Evolutionary conservation across 1,140 invertebrate species (phyloP).

Genomic region (Helicoverpa armigera): DNA sequence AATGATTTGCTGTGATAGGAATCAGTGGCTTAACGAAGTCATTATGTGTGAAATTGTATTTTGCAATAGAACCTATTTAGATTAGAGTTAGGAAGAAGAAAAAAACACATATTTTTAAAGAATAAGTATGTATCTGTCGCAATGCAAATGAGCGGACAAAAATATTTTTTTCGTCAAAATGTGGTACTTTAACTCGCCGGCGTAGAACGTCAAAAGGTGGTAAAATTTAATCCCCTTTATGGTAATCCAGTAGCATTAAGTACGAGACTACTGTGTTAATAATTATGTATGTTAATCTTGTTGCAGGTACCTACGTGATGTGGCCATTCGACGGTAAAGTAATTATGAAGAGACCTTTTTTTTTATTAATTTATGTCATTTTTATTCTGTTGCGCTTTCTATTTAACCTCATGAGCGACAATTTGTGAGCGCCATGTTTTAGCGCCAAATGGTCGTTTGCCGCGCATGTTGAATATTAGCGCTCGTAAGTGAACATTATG

Average conservation of each 20-base stretch:
- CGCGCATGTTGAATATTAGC: background rate
- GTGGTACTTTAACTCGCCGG: background rate
- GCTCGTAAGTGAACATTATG: too few species aligned
- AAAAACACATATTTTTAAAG: too few species aligned
- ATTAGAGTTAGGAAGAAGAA: too few species aligned
- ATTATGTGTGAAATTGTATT: too few species aligned
- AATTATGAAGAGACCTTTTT: conserved; percentile 39
- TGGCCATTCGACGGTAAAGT: conserved; percentile 39
- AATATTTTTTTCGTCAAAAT: background rate
- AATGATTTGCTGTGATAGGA: background rate
- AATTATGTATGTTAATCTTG: conserved; percentile 52
- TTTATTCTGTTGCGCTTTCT: background rate
- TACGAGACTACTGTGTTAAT: conserved; percentile 14
- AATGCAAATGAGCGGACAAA: background rate
- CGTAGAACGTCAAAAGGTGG: conserved; percentile 11
- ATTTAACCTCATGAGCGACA: too few species aligned
- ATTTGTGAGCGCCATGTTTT: background rate
- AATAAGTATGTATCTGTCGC: too few species aligned
- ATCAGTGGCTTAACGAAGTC: background rate
- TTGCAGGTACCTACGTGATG: conserved; percentile 46
- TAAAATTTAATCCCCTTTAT: conserved; percentile 21
- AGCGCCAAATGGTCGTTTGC: background rate
- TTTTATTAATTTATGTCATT: conserved; percentile 41
- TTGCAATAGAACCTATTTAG: too few species aligned
- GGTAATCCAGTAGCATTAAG: conserved; percentile 22